These are phyloP conservation scores for Chloromyia formosa DNA, from an alignment of 2,888 invertebrate genomes.

Conservation along the genomic window DNA sequence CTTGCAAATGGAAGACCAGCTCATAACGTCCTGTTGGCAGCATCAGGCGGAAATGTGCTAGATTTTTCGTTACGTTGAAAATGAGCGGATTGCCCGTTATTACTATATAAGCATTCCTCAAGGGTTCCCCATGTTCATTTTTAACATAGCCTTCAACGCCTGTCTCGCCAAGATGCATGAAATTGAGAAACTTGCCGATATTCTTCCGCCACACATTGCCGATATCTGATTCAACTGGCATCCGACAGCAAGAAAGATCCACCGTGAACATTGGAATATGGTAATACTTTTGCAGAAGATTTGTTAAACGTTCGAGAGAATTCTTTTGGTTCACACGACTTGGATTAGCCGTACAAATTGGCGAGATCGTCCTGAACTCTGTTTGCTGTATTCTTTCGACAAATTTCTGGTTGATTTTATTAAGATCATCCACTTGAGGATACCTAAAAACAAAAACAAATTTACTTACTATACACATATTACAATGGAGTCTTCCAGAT, in stretches of 20 bases:
- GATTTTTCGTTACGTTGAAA: conserved; percentile 73
- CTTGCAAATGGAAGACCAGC: conserved; percentile 70
- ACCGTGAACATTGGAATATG: conserved; percentile 74
- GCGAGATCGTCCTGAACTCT: conserved; percentile 57
- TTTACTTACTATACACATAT: no score
- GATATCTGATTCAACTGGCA: conserved; percentile 75
- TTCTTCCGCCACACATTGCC: conserved; percentile 78
- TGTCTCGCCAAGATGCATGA: conserved; percentile 71
- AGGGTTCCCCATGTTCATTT: conserved; percentile 71
- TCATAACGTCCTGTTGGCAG: conserved; percentile 75
- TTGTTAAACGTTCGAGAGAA: conserved; percentile 66
- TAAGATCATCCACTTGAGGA: conserved; percentile 53
- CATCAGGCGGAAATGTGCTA: conserved; percentile 77
- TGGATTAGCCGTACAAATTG: conserved; percentile 56
- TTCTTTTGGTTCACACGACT: conserved; percentile 56
- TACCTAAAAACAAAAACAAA: conserved; percentile 51
- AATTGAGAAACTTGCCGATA: conserved; percentile 71
- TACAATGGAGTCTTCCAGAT: no score
- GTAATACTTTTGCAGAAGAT: conserved; percentile 70
- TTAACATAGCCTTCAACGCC: conserved; percentile 78
- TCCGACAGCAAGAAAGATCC: conserved; percentile 84
- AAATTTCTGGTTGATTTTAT: conserved; percentile 57
- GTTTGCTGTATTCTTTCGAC: conserved; percentile 58
- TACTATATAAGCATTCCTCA: conserved; percentile 76
- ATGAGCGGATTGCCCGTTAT: conserved; percentile 69